Base-by-base conservation (phyloP, 2,797 vertebrate species). In the Aplochiton taeniatus region DNA sequence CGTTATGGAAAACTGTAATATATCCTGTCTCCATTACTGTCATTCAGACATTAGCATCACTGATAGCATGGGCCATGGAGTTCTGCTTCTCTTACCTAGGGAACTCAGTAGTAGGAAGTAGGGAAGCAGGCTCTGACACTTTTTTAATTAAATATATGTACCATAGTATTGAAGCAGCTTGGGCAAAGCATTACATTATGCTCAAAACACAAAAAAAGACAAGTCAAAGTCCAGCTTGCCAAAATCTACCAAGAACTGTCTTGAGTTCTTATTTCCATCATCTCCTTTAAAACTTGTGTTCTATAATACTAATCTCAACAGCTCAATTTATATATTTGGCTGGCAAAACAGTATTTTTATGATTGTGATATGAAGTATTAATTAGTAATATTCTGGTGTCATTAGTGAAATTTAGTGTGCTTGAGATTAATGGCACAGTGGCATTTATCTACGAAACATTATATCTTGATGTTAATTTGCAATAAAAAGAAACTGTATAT, bases 401-500 rank as follows among this genome's bases (percentile, higher is more conserved):
- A 90, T 92, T 91, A 91, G 87, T 82, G 85, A 86, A 90, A 92
- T 93, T 93, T 91, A 92, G 83, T 87, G 83, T 72, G 66, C n/a
- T 1, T 49, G 68, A 85, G 88, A 92, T 92, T 90, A 91, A 93
- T 83, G 78, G 74, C 83, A 85, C 19, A 0, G 63, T 90, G 92
- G 87, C 90, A 92, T 92, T 92, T 93, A 93, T 93, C 90, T 92
- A 83, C 85, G 85, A 93, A 91, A 90, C 88, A 84, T 91, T 93
- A 91, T 91, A 93, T 92, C 91, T 91, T 92, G 87, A 88, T 88
- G 89, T 90, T 90, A 91, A 92, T 91, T 89, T 86, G 90, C 87
- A 87, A 91, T 93, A 91, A 93, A n/a, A 92, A 87, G 78, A 72
- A 81, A 84, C 85, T 87, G 85, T 90, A 90, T 90, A 83, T 90